These are phyloP conservation scores for Tipula lateralis DNA, from an alignment of 2,888 invertebrate species.

Conservation along the genomic window DNA sequence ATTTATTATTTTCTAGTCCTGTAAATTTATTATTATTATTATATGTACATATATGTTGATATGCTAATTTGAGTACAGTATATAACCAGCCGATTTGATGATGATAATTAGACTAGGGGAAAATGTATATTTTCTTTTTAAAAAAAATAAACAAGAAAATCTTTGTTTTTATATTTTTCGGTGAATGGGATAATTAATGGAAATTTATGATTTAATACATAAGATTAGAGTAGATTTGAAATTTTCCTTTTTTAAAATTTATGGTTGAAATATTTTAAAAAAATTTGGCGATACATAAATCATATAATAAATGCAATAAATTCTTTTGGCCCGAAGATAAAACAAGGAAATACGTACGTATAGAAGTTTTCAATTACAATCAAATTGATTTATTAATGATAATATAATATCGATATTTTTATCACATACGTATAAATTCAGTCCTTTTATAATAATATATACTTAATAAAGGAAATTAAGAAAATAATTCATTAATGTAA, in stretches of 20 bases:
- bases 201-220: not conserved
- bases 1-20: not conserved
- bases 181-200: conserved; percentile 9
- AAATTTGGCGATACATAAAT: not conserved
- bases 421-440: not conserved
- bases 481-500: not conserved
- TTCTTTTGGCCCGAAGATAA: not conserved
- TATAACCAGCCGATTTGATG: not conserved
- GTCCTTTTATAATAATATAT: not conserved
- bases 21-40: not conserved
- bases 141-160: conserved; percentile 2
- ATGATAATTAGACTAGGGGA: conserved; percentile 9
- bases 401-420: not conserved
- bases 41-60: conserved; percentile 3
- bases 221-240: not conserved
- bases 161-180: not conserved
- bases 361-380: not conserved
- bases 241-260: not conserved
- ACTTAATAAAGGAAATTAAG: not conserved
- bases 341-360: not conserved
- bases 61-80: not conserved
- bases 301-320: not conserved
- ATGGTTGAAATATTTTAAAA: not conserved
- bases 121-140: not conserved
- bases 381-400: not conserved